Base-by-base conservation (phyloP, 2,888 invertebrate species). In the Itoplectis maculator region DNA sequence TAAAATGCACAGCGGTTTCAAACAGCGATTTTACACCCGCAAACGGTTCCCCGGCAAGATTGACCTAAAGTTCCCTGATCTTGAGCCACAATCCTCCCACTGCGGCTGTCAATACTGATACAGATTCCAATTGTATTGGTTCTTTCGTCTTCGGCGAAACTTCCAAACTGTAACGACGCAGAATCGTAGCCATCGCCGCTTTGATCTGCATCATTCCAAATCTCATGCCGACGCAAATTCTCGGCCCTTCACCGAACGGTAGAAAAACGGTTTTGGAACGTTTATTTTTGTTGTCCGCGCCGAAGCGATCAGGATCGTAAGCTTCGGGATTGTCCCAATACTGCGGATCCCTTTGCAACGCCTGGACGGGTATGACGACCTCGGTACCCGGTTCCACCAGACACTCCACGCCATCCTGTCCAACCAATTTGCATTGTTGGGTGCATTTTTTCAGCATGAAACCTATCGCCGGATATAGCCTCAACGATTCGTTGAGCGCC, bases 401-500 rank as follows among this genome's bases (percentile, higher is more conserved):
- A 65, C 83, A 84, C 0, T 75, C 79, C n/a, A 88, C 42, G 2
- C 88, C 89, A 75, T 89, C 88, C 0, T 81, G 76, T 7, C 88
- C 88, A 8, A 47, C 49, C 2, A 89, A 59, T 6, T 80, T 82
- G 0, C 79, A 69, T 8, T 68, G 29, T 8, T 86, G 61, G 0
- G 85, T 85, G 59, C 89, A 89, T 6, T 74, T 49, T 68, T 85
- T 89, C 1, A 75, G 40, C 11, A 82, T 47, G 1, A 18, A 47
- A 54, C 72, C 66, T 7, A 84, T 45, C 7, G 77, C 66, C 3
- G 87, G 79, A 47, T 79, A 63, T 8, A 86, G 13, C 29, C 88
- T 85, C 54, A 86, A n/a, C 0, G 86, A 73, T 45, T 88, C 87
- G 8, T 56, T 54, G 13, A 94, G 82, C 6, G 94, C 93, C 91